Evolutionary conservation across 2,888 invertebrate species (phyloP), one percentile per base, ranked within the genome.

Genomic region (Drosophila affinis): DNA sequence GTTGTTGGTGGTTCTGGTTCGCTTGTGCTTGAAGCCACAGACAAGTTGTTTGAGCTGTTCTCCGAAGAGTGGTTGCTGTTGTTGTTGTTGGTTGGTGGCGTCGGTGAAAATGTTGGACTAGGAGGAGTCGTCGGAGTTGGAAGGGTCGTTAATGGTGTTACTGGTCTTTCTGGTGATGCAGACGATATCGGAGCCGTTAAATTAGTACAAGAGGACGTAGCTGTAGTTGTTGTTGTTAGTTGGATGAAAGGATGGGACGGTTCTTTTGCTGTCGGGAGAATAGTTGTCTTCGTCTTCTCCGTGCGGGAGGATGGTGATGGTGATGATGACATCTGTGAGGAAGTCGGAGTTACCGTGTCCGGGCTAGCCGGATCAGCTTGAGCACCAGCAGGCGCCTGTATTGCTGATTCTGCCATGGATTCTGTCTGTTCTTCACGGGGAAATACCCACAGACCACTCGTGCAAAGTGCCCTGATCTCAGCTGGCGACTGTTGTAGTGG

Each of bases 361-460:
- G n/a, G 39, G n/a, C 39, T 39, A 6, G 53, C 46, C 21, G 21
- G 21, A n/a, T 14, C 17, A 62, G 46, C 17, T 12, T 29, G 29
- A 21, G 55, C 17, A 21, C 53, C 18, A 34, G 9, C 47, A 18
- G 24, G 18, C 39, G 46, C 32, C 10, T 32, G 47, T 45, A 27
- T 53, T 32, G 32, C 32, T 54, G 34, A 21, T 57, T 56, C 52
- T 47, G 12, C 51, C 21, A 14, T 32, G 24, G 57, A 14, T 39
- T 48, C 54, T 27, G 60, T 58, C 49, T 21, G 52, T 39, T 65
- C 55, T 60, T 76, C 78, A 46, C 87, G 56, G 44, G 83, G 83
- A 56, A 71, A 83, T 32, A 84, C 58, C 68, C 71, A 63, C 7
- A 81, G 72, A 49, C 83, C 83, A 27, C 72, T 78, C 45, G 62